Base-by-base conservation (phyloP, 53 echinoderm and acorn worm genomes). In the Henricia sp. region DNA sequence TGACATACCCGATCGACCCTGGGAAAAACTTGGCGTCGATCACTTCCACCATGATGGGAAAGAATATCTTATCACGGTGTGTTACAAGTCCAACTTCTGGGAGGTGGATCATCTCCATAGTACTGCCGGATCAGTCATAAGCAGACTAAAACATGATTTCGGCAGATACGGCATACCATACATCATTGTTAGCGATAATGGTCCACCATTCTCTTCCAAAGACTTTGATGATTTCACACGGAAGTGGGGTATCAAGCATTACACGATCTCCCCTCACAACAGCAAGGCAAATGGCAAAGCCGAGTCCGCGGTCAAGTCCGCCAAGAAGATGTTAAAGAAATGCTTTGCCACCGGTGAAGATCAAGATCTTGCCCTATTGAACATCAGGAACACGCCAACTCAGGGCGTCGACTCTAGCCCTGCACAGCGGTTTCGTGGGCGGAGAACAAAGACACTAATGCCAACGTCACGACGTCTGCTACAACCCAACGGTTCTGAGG, bases 21-120 rank as follows among this genome's bases (percentile, higher is more conserved):
- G 85, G 90, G 85, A 77, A 44, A 90, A 90, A 37, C 71, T 90
- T 38, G 89, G 84, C n/a, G 56, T 69, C 30, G 89, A 89, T 27
- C 75, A 75, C n/a, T 84, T 84, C 30, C 74, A 76, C 23, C 56
- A 66, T 29, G 35, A 54, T 52, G 72, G 72, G 53, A 72, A 72
- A 72, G 72, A 72, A 4, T 72, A 72, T 24, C 70, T 77, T 19
- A 72, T 84, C 48, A 77, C 85, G 36, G 90, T 85, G 34, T 89
- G 90, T 16, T 88, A 88, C 69, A 35, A 55, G 2, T 89, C 90
- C 25, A 89, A 85, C 38, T 89, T 85, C 52, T 89, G 84, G 67
- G 76, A 84, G 58, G 42, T 89, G 36, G 89, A 83, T 51, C 63
- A 44, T 21, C 69, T 89, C 6, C 50, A 58, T 29, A 70, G 63